These are phyloP conservation scores for Myotis brandtii DNA, from an alignment of 2,113 vertebrate genomes.

Conservation along the genomic window DNA sequence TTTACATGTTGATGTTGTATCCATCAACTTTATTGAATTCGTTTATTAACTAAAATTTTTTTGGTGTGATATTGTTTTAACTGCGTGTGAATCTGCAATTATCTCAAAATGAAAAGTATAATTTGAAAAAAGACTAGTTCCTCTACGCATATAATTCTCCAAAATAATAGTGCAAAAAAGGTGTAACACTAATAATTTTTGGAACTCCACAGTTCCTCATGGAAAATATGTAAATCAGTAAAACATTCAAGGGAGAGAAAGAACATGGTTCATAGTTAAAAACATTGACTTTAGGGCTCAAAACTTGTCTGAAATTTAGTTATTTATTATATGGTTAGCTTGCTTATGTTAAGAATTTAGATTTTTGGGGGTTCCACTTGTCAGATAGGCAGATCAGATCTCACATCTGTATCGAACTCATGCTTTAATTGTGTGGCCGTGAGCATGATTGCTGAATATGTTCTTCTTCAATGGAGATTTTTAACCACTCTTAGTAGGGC, in stretches of 20 bases:
- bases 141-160: background rate
- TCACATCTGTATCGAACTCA: background rate
- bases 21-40: background rate
- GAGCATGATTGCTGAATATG: background rate
- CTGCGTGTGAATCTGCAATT: background rate
- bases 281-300: background rate
- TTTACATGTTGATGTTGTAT: no score
- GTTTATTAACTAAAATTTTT: background rate
- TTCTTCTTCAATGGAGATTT: background rate
- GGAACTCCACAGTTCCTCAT: background rate
- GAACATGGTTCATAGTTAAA: background rate
- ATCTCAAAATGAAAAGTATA: slow-evolving; percentile 1
- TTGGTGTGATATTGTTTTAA: background rate
- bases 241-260: background rate
- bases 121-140: background rate
- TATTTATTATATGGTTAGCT: background rate
- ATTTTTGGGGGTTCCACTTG: background rate
- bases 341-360: background rate
- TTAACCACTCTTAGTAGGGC: slow-evolving; percentile 3
- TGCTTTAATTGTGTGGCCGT: background rate
- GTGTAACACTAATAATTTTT: background rate
- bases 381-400: background rate
- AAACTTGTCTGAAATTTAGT: background rate
- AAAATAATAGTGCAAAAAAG: slow-evolving; percentile 3
- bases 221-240: background rate